These are phyloP conservation scores for Tricholaema leucomelas DNA, from an alignment of 2,113 vertebrate species.

Conservation along the genomic window DNA sequence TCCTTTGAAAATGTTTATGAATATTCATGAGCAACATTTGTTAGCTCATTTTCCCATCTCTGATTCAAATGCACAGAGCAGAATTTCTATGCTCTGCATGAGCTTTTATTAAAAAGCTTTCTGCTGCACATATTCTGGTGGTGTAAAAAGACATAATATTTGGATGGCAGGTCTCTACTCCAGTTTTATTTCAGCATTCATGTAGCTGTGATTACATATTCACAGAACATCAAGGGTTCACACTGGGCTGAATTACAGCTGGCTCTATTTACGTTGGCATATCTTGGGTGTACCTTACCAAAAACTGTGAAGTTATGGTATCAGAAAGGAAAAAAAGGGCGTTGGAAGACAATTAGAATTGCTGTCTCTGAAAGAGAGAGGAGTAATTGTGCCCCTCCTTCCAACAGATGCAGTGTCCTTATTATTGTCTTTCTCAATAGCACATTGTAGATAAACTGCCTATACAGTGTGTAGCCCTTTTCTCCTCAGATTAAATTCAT, in stretches of 20 bases:
- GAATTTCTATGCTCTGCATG: not conserved
- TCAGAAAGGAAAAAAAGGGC: not conserved
- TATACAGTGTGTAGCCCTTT: not conserved
- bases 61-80: not conserved
- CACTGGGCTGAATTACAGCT: not conserved
- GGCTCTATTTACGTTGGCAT: not conserved
- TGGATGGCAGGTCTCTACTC: not conserved
- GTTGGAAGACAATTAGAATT: not conserved
- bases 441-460: not conserved
- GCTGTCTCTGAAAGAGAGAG: not conserved
- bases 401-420: not conserved
- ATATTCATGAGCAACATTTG: slow-evolving; percentile 62
- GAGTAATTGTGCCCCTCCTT: not conserved
- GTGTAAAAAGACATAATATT: not conserved
- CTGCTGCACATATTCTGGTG: not conserved
- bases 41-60: slow-evolving; percentile 44
- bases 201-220: not conserved
- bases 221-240: not conserved
- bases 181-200: not conserved
- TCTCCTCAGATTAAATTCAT: not conserved
- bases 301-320: not conserved
- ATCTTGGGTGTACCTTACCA: not conserved
- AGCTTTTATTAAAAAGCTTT: not conserved
- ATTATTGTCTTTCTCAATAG: slow-evolving; percentile 11
- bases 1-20: slow-evolving; percentile 48